These are phyloP conservation scores for Euthynnus affinis DNA, from an alignment of 2,797 vertebrate genomes.

Conservation along the genomic window DNA sequence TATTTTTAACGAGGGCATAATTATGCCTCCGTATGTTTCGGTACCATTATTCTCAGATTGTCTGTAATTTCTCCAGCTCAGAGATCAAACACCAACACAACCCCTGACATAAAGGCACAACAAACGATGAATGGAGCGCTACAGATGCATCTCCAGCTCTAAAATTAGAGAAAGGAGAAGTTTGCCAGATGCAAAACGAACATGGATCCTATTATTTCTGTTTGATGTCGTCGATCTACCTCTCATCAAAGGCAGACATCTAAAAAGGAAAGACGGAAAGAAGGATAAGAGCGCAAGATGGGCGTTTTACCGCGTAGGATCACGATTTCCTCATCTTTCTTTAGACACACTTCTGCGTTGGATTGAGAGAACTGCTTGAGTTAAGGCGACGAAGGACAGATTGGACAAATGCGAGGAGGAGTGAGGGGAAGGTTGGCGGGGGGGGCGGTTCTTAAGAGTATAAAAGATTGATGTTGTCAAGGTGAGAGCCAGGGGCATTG, in stretches of 20 bases:
- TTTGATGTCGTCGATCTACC: conserved; percentile 67
- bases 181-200: conserved; percentile 63
- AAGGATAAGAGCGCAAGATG: neutral
- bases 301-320: neutral
- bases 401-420: conserved; percentile 32
- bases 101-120: conserved; percentile 47
- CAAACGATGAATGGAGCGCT: conserved; percentile 32
- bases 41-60: conserved; percentile 38
- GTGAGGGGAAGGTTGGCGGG: neutral
- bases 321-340: conserved; percentile 20
- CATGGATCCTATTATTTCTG: conserved; percentile 34
- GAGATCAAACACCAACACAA: conserved; percentile 69
- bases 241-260: conserved; percentile 57
- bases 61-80: conserved; percentile 57
- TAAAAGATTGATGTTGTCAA: conserved; percentile 62
- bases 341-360: conserved; percentile 5
- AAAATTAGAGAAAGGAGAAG: conserved; percentile 58
- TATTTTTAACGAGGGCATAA: conserved; percentile 64
- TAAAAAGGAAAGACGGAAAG: conserved; percentile 3
- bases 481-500: conserved; percentile 29
- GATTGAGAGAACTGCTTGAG: conserved; percentile 22
- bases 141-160: conserved; percentile 42
- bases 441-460: neutral
- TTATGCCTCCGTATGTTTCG: conserved; percentile 53
- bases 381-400: conserved; percentile 31